Conservation (phyloP, 2,113 vertebrate genomes). For the Noturus placidus region DNA sequence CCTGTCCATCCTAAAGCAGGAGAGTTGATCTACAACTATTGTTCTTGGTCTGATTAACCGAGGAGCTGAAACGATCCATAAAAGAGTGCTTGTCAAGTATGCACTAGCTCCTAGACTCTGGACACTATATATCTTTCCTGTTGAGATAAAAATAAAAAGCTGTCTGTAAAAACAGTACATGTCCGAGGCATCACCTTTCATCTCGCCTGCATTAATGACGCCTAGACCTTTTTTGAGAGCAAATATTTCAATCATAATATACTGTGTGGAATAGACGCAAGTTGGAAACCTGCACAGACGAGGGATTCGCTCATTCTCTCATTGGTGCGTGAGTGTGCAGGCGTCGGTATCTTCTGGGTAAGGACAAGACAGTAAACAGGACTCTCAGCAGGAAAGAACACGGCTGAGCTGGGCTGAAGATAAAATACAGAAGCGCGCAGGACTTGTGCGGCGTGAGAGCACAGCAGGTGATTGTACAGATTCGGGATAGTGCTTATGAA, state of each 20-base stretch:
- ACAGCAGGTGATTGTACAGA: constrained; percentile 71
- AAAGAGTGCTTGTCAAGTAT: neutral
- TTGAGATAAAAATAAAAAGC: constrained; percentile 48
- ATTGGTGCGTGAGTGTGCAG: constrained; percentile 41
- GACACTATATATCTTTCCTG: constrained; percentile 34
- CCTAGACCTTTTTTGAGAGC: constrained; percentile 64
- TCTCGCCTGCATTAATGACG: constrained; percentile 63
- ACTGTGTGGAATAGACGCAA: constrained; percentile 47
- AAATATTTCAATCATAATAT: constrained; percentile 56
- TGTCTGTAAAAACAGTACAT: constrained; percentile 65
- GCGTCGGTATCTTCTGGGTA: constrained; percentile 62
- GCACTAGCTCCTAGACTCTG: constrained; percentile 11
- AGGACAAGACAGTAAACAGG: constrained; percentile 65
- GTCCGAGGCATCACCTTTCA: constrained; percentile 62
- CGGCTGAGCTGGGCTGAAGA: constrained; percentile 10
- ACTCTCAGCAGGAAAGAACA: constrained; percentile 53
- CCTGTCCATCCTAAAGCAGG: neutral
- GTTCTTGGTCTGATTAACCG: constrained; percentile 4
- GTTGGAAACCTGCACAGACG: constrained; percentile 54
- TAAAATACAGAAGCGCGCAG: constrained; percentile 16
- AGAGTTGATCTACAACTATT: neutral
- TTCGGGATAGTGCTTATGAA: constrained; percentile 67
- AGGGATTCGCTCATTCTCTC: constrained; percentile 64
- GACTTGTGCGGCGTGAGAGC: constrained; percentile 52
- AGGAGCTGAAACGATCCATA: constrained; percentile 21